phyloP scores from a whole-genome alignment of 2,888 invertebrate genomes.

The Drosophila maculinotata region DNA sequence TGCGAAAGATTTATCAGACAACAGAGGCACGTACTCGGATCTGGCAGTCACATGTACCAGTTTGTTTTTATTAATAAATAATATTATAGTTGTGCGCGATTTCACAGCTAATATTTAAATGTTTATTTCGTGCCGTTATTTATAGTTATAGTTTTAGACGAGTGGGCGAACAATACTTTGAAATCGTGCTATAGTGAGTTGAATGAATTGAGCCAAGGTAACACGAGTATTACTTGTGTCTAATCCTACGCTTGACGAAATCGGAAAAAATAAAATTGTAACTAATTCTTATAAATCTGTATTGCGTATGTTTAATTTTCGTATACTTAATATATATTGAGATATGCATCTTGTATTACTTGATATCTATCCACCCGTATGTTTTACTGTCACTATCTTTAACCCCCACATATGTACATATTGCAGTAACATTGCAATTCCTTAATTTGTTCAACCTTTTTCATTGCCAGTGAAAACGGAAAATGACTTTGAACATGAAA shows the following conservation, averaged over 20 bases:
- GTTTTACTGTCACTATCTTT: slow-evolving; percentile 49
- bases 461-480: slow-evolving; percentile 68
- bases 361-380: neutral
- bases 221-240: neutral
- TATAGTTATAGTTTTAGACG: no score
- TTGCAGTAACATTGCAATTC: slow-evolving; percentile 39
- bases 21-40: slow-evolving; percentile 30
- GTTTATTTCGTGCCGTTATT: slow-evolving; percentile 56
- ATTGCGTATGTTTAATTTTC: no score
- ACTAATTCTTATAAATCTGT: no score
- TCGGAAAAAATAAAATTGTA: no score
- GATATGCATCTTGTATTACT: no score
- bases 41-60: slow-evolving; percentile 18
- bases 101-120: slow-evolving; percentile 57
- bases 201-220: slow-evolving; percentile 68
- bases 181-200: slow-evolving; percentile 41
- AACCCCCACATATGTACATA: slow-evolving; percentile 3
- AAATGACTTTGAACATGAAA: slow-evolving; percentile 56
- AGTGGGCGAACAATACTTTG: slow-evolving; percentile 32
- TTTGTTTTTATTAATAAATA: slow-evolving; percentile 39
- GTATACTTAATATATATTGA: no score
- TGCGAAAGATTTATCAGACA: slow-evolving; percentile 44
- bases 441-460: slow-evolving; percentile 50
- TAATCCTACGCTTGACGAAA: no score
- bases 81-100: slow-evolving; percentile 57